phyloP scores from a whole-genome alignment of 2,113 vertebrate species.

The Indicator maculatus region DNA sequence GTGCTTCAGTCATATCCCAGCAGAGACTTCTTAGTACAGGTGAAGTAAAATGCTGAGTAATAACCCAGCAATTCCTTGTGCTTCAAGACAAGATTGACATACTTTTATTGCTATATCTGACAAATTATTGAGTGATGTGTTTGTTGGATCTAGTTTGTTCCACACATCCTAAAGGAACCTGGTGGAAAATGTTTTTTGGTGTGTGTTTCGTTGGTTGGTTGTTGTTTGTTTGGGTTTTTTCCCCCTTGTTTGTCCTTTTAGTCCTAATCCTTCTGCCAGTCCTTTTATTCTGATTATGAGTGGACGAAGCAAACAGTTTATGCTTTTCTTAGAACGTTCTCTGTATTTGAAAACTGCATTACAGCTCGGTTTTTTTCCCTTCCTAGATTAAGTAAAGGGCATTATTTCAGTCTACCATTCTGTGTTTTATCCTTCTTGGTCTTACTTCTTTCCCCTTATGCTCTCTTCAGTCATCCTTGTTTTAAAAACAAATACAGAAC shows the following conservation, averaged over 20 bases:
- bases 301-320: not conserved
- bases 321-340: not conserved
- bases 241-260: not conserved
- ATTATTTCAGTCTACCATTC: not conserved
- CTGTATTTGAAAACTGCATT: not conserved
- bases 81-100: not conserved
- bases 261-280: not conserved
- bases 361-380: rapidly evolving
- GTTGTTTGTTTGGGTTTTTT: too few species aligned
- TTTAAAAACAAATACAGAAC: not conserved
- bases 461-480: not conserved
- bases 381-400: not conserved
- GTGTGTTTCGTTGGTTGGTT: not conserved
- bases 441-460: not conserved
- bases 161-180: not conserved
- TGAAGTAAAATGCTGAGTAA: not conserved
- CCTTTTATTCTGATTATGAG: not conserved
- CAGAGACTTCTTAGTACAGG: not conserved
- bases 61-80: not conserved
- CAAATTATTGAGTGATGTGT: not conserved
- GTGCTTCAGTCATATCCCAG: not conserved
- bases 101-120: not conserved
- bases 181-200: not conserved
- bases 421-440: rapidly evolving
- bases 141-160: not conserved